Evolutionary conservation across 2,888 invertebrate species (phyloP).

Genomic region (Leptinotarsa rubiginosa): DNA sequence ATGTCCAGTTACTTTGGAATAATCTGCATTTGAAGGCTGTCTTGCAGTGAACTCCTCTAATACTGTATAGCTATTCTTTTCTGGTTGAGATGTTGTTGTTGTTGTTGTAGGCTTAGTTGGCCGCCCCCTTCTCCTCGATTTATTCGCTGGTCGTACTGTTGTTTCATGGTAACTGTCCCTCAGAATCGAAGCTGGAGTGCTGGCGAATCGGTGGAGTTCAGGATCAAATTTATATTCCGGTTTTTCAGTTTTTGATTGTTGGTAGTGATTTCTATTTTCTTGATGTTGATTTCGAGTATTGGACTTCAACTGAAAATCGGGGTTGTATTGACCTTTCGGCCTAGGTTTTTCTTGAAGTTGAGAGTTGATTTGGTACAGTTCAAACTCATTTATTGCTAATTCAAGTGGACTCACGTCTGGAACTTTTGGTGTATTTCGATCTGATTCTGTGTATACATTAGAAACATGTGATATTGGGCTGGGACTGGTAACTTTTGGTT

Average conservation of each 20-base stretch:
- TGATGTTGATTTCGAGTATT: conserved; percentile 16
- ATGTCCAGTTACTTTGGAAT: conserved; percentile 25
- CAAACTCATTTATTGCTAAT: conserved; percentile 55
- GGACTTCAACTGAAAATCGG: conserved; percentile 24
- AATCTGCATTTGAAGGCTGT: conserved; percentile 38
- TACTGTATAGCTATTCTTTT: conserved; percentile 57
- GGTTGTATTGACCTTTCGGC: conserved; percentile 37
- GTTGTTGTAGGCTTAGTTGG: conserved; percentile 44
- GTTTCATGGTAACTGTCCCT: conserved; percentile 46
- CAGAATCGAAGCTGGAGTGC: conserved; percentile 46
- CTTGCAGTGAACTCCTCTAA: conserved; percentile 58
- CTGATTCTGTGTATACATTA: not conserved
- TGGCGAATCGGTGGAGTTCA: conserved; percentile 42
- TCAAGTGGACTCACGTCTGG: conserved; percentile 51
- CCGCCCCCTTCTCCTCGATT: conserved; percentile 48
- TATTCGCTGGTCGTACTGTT: conserved; percentile 37
- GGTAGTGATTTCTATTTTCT: conserved; percentile 2
- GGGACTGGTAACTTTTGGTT: conserved; percentile 24
- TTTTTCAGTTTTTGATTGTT: conserved; percentile 24
- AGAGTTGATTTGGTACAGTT: conserved; percentile 56
- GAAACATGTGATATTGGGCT: not conserved
- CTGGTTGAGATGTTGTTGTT: conserved; percentile 44
- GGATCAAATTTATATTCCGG: conserved; percentile 40
- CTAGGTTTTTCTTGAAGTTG: conserved; percentile 44
- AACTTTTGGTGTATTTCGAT: conserved; percentile 17